Base-by-base conservation (phyloP, 1,140 invertebrate genomes). In the Popillia japonica region DNA sequence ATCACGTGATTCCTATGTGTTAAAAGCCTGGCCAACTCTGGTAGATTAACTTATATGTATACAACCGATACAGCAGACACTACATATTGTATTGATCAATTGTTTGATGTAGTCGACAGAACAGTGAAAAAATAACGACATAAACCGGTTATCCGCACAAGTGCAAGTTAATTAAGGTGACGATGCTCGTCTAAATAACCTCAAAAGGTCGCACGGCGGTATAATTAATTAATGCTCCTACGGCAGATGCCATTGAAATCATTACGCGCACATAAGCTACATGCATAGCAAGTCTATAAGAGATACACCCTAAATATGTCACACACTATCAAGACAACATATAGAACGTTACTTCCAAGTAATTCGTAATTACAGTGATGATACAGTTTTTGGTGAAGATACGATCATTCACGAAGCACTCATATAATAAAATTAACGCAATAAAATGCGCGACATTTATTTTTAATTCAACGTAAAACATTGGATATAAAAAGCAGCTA, bases 101-200 rank as follows among this genome's bases (percentile, higher is more conserved):
- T 55, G 48, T 17, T 17, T n/a, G 48, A n/a, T 55, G 48, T 17
- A 55, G 48, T 55, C 48, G 14, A 14, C 48, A 17, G 48, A n/a
- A 55, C 14, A n/a, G 48, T 17, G 48, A 55, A 55, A 44, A 55
- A 55, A 55, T 14, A n/a, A 17, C 2, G 17, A 17, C 17, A 17
- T 3, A 55, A 17, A 55, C 48, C 7, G 48, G 17, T 17, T 7
- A n/a, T 55, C 48, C 48, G 48, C 48, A 17, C 48, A 55, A 55
- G 48, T 55, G 14, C 48, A 55, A 55, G 48, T 17, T 55, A 55
- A 55, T 55, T 55, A 55, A 55, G 48, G 48, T 55, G 48, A 55
- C 48, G 48, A n/a, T 55, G 11, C 14, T 55, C 6, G 48, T 55
- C 48, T 55, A 55, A n/a, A 14, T n/a, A 55, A 55, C 11, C 14